A percentile compares a stretch with the other conserved stretches of the same genome.
Evolutionary conservation across 2,113 vertebrate species (phyloP).

Genomic region (Falco punctatus): DNA sequence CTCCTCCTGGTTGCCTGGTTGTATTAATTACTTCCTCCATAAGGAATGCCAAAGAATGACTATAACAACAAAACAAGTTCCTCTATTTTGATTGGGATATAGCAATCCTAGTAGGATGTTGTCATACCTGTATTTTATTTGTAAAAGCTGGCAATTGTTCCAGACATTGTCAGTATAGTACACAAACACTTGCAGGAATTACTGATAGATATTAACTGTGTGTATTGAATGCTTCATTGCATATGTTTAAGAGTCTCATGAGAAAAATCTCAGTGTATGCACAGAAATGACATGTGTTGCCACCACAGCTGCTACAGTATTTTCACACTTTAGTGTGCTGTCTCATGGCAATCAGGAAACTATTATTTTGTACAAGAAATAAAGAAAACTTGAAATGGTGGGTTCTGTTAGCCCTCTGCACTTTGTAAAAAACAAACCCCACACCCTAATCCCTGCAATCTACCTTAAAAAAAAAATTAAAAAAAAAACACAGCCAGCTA

Average conservation of each 20-base stretch:
- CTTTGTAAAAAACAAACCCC: not conserved
- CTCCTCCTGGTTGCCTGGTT: not conserved
- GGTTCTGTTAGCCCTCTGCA: not conserved
- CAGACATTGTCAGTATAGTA: not conserved
- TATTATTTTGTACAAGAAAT: slow-evolving; percentile 35
- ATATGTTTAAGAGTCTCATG: slow-evolving; percentile 47
- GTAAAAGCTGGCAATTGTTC: not conserved
- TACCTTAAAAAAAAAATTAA: not conserved
- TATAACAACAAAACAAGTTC: not conserved
- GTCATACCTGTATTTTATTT: slow-evolving; percentile 16
- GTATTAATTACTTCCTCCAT: slow-evolving; percentile 57
- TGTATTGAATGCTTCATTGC: slow-evolving; percentile 45
- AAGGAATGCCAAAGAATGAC: not conserved
- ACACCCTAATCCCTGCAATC: not conserved
- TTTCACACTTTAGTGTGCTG: slow-evolving; percentile 37
- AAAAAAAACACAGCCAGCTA: not conserved
- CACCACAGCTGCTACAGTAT: slow-evolving; percentile 50
- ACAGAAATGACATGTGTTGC: slow-evolving; percentile 62
- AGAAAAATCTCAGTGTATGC: slow-evolving; percentile 43
- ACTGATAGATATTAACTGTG: slow-evolving; percentile 46
- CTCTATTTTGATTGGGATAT: not conserved
- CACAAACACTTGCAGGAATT: slow-evolving; percentile 16
- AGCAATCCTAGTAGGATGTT: not conserved
- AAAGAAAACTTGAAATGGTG: not conserved
- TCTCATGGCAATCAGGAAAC: slow-evolving; percentile 24